phyloP scores from a whole-genome alignment of 2,113 vertebrate species.

The Pachycephala philippinensis region DNA sequence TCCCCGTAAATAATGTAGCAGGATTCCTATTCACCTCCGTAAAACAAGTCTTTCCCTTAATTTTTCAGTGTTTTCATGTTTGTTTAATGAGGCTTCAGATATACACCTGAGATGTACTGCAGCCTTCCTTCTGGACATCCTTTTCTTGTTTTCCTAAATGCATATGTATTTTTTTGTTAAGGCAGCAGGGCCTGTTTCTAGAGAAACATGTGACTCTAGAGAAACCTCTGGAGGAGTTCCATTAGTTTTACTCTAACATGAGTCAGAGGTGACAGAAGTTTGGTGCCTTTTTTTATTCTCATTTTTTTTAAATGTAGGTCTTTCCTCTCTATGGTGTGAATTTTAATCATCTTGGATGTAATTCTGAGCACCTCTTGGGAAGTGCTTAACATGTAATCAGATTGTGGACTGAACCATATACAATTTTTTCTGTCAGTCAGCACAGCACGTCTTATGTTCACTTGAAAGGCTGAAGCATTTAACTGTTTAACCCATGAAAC shows the following conservation, averaged over 20 bases:
- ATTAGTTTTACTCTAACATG: not conserved
- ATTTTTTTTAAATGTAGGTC: not conserved
- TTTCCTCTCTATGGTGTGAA: not conserved
- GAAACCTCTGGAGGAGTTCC: not conserved
- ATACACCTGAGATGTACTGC: not conserved
- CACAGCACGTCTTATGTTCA: not conserved
- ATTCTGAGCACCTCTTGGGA: not conserved
- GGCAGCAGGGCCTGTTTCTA: not conserved
- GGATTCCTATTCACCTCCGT: not conserved
- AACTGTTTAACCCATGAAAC: not conserved
- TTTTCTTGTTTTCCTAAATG: not conserved
- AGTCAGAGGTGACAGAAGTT: not conserved
- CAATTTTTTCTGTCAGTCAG: not conserved
- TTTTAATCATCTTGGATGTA: constrained; percentile 13
- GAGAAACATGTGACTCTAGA: not conserved
- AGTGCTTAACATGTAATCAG: not conserved
- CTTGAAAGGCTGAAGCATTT: not conserved
- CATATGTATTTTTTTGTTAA: not conserved
- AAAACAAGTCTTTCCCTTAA: not conserved
- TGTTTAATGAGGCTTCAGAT: not conserved
- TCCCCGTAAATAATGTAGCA: not conserved
- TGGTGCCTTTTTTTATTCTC: not conserved
- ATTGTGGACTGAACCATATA: not conserved
- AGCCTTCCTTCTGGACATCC: not conserved
- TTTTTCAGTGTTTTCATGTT: not conserved